These are phyloP conservation scores for Astreopora myriophthalma DNA, from an alignment of 64 coral and sea anemone genomes.

Conservation along the genomic window DNA sequence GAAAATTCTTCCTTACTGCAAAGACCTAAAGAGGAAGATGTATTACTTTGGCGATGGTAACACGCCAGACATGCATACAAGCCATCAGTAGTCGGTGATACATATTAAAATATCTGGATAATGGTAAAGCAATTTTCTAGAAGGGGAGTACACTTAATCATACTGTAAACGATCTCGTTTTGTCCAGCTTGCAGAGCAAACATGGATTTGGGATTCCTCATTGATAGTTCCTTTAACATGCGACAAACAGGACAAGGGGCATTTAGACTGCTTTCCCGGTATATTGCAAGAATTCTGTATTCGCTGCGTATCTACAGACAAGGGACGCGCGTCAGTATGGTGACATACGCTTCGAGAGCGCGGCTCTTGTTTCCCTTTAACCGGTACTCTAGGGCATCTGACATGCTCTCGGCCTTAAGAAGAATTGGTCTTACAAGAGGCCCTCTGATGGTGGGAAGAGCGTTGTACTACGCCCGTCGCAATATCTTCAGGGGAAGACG, in stretches of 20 bases:
- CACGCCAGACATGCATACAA: no score
- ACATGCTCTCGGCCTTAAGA: background rate
- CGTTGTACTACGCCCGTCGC: conserved; percentile 29
- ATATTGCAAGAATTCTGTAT: conserved; percentile 34
- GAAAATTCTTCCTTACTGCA: no score
- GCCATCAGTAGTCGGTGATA: no score
- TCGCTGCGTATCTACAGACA: conserved; percentile 60
- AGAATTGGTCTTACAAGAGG: conserved; percentile 7
- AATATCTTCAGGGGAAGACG: conserved; percentile 53
- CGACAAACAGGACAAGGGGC: conserved; percentile 25
- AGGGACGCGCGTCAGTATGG: conserved; percentile 70
- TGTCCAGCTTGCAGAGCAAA: conserved; percentile 60
- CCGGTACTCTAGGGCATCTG: conserved; percentile 27
- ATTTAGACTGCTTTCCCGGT: conserved; percentile 33
- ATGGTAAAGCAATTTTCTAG: no score
- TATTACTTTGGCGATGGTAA: no score
- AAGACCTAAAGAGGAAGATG: no score
- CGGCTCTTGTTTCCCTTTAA: conserved; percentile 55
- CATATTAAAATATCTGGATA: no score
- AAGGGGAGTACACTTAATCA: background rate
- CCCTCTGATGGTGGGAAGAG: conserved; percentile 3
- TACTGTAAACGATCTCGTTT: background rate
- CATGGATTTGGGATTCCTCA: conserved; percentile 81
- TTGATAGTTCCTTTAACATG: conserved; percentile 67
- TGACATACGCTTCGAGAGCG: conserved; percentile 45